Evolutionary conservation across 2,888 invertebrate species (phyloP), one percentile per base, ranked within the genome.

Genomic region (Hypselothyrea guttata): DNA sequence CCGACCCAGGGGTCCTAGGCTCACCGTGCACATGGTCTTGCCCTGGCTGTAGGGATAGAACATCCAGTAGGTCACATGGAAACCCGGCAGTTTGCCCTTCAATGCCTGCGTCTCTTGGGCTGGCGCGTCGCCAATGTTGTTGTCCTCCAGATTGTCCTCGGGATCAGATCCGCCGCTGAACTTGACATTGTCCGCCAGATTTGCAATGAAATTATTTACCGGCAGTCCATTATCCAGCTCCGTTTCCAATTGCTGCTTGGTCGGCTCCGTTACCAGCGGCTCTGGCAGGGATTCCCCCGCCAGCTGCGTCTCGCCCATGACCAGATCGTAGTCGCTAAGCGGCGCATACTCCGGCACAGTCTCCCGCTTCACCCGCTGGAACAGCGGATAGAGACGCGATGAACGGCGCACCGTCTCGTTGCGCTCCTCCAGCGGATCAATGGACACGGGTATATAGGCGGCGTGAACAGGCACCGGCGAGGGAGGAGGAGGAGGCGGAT

Each of bases 1-100:
- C 57, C 91, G 91, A 1, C 93, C 93, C 75, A 91, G 90, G 49
- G 90, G 92, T 61, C 91, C 93, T 42, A 90, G 70, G 37, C 86
- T 90, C 1, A 90, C 51, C 0, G 90, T 90, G 46, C 90, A 90
- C 87, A 90, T 89, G 35, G 88, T 88, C 71, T 90, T 90, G 28
- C 90, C 90, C 75, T 93, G 92, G 86, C 93, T 94, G 86, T 92
- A 94, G 2, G 94, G 94, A 88, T 93, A 94, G 87, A 94, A 94
- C 89, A 93, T 91, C 94, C 94, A 94, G 89, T 93, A 94, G 61
- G 93, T 93, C 35, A 94, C 93, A 85, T 93, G 92, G 87, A 93
- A 93, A 71, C 90, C 88, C 3, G 90, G 90, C 51, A 89, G 69
- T 31, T 81, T 82, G 30, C 62, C 67, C 52, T 54, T 75, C 11